Evolutionary conservation across 2,113 vertebrate genomes (phyloP), one percentile per base, ranked within the genome.

Genomic region (Poeciliopsis turrubarensis): DNA sequence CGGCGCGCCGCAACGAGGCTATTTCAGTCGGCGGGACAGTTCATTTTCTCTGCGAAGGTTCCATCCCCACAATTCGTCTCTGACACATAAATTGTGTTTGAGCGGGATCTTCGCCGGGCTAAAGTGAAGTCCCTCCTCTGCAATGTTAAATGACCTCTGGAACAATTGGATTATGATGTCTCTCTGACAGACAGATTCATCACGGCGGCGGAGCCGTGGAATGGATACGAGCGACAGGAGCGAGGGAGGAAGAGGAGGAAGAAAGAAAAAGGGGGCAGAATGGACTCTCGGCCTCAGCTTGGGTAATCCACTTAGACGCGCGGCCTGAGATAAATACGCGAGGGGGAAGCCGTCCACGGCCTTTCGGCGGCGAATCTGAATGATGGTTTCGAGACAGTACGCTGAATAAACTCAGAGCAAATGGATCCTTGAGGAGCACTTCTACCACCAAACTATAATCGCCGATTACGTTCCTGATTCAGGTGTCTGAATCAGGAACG

Each of bases 151-250:
- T 94, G 93, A 95, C 93, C 94, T 93, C 94, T 94, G 93, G 90
- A 95, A 94, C 91, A 93, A 94, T 94, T 94, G 93, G 93, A 95
- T 94, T 94, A 94, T 93, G 93, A 94, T 91, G 91, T 92, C 92
- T 88, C 81, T 89, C 92, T 92, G 93, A 94, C 93, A 92, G 91
- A 90, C 87, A 89, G 90, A 95, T 94, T 94, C 90, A 93, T 94
- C 93, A 92, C 77, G n/a, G 88, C 80, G 79, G 89, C 75, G 85
- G 81, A 86, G 87, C 79, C 85, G 25, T 82, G 93, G 93, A 94
- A 95, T 94, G 92, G 92, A 94, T 95, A 92, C 81, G 87, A 92
- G 90, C 81, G 86, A 92, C 85, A 86, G 89, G 65, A 86, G 75
- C 29, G 81, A 70, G 79, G 85, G 76, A 64, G 73, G 79, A 65